These are phyloP conservation scores for Rambutsinella grinnellia DNA, from an alignment of 2,888 invertebrate genomes.

Conservation along the genomic window DNA sequence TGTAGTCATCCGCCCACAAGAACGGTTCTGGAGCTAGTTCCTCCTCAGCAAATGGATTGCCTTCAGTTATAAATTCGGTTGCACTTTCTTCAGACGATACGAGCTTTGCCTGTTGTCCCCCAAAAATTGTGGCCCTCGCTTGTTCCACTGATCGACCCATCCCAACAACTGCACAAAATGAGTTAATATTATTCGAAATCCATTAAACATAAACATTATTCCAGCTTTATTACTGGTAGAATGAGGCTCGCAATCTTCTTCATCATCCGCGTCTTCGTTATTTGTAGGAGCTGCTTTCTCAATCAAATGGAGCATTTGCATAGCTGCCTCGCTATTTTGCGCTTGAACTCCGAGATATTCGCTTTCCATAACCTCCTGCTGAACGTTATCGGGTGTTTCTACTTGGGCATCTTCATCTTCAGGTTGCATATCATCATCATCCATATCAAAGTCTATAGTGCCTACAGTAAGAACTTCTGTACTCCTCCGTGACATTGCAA, in stretches of 20 bases:
- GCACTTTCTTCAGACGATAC: too few relatives aligned
- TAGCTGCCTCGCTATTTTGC: constrained; percentile 17
- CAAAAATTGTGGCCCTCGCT: background rate
- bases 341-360: constrained; percentile 41
- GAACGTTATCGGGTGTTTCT: background rate
- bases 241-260: too few relatives aligned
- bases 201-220: too few relatives aligned
- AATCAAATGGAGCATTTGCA: constrained; percentile 19
- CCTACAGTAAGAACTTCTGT: background rate
- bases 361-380: too few relatives aligned
- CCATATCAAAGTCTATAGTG: background rate
- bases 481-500: background rate
- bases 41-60: constrained; percentile 46
- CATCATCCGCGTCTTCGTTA: too few relatives aligned
- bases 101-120: background rate
- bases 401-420: background rate
- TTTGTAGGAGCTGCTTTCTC: too few relatives aligned
- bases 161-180: too few relatives aligned
- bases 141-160: too few relatives aligned
- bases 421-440: background rate
- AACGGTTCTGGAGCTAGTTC: constrained; percentile 55
- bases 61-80: constrained; percentile 34
- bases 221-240: too few relatives aligned
- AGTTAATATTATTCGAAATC: too few relatives aligned
- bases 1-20: constrained; percentile 48